Evolutionary conservation across 2,888 invertebrate species (phyloP), one percentile per base, ranked within the genome.

Genomic region (Neoaliturus tenellus): DNA sequence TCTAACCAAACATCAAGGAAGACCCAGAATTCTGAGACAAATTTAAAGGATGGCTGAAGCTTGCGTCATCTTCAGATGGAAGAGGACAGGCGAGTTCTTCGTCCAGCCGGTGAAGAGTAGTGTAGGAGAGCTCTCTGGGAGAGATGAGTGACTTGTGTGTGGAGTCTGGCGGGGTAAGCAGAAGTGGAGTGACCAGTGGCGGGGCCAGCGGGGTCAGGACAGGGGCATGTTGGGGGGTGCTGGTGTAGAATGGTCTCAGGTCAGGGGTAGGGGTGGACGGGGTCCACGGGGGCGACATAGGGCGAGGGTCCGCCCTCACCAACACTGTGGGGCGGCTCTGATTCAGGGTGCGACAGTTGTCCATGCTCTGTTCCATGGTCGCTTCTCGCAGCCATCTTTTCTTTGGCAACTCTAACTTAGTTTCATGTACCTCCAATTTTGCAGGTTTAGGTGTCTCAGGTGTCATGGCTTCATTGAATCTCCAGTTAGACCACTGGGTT

Each of bases 311-410:
- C 3, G 62, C 87, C 28, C 87, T 58, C 85, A 87, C 86, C 25
- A 87, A 81, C 10, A 87, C 87, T 0, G 87, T 86, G 5, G 87
- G 87, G 12, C 88, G 82, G 23, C 48, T 33, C 44, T 84, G 81
- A 39, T 78, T 82, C 67, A 84, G 31, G 20, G 55, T 39, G 25
- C 80, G 31, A 51, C 51, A 80, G 41, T 51, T 39, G 44, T 82
- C 55, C n/a, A 82, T 20, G 5, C 86, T 87, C 25, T 87, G 88
- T 84, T 92, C 92, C 48, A 91, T 88, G 71, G 91, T 91, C 2
- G 93, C 93, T 89, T 93, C 93, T 0, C 93, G 90, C 17, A 93
- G 88, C 93, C 93, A 93, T 28, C 93, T 91, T 88, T 93, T 93
- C 88, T 94, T 94, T 23, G 93, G 93, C 86, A 92, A 91, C 75